Base-by-base conservation (phyloP, 92 coral and sea anemone genomes). In the Porites rus region DNA sequence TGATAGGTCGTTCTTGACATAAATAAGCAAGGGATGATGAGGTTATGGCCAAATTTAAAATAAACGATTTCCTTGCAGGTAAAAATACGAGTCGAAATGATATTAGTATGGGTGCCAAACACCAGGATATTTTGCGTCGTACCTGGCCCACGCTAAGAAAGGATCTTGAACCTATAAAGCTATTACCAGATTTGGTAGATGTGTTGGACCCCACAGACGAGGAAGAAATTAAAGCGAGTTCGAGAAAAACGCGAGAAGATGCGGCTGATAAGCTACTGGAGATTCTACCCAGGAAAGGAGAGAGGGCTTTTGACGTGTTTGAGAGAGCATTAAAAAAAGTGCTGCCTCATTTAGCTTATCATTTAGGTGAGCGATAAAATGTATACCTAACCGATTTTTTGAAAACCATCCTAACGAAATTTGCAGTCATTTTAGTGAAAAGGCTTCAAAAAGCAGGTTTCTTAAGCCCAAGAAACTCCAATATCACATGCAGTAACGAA, bases 231-330 rank as follows among this genome's bases (percentile, higher is more conserved):
- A 90, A 78, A 60, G 76, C 80, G 59, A 85, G 90, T 22, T 85
- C 74, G 72, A 94, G 93, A 20, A 38, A 38, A 38, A 38, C 46
- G 46, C 86, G 98, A 77, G 93, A 90, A 46, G 90, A 90, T 54
- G 92, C 87, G 25, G 86, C 58, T 46, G 98, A 94, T 76, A 75
- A 68, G 52, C 19, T 94, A 62, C 80, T 94, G 17, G 94, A 94
- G 58, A 88, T 94, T 51, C 80, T 94, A n/a, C 98, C 98, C 1
- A 88, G 98, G 73, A 90, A 96, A 75, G 98, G 98, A 1, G 93
- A 94, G 6, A 52, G 80, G n/a, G 98, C 98, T 13, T 94, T 93
- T 86, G 67, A 79, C 1, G 80, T 72, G 6, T 93, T 94, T 65
- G 80, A 93, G 66, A 90, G 86, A 18, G 98, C 98, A n/a, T 72